phyloP scores from a whole-genome alignment of 2,888 invertebrate species.

The Cylloceria caligata region DNA sequence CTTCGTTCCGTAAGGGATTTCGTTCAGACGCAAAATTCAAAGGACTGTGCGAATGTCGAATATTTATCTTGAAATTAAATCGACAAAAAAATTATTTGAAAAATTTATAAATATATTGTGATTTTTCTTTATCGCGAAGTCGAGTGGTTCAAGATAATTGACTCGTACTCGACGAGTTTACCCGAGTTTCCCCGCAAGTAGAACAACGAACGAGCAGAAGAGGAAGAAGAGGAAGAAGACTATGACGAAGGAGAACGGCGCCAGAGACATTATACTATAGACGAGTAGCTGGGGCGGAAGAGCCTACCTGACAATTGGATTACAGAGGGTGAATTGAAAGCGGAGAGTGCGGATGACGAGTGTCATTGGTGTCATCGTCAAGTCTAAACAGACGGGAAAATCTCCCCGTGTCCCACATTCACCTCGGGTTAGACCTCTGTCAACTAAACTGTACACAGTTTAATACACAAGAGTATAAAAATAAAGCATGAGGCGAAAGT shows the following conservation, averaged over 20 bases:
- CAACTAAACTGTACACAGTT: neutral
- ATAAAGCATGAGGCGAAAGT: conserved; percentile 12
- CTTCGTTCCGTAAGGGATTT: neutral
- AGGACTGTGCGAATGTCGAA: conserved; percentile 5
- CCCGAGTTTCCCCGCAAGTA: conserved; percentile 51
- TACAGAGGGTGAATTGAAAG: conserved; percentile 43
- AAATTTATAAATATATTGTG: neutral
- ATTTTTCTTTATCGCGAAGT: neutral
- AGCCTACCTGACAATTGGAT: conserved; percentile 57
- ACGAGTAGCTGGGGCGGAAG: conserved; percentile 8
- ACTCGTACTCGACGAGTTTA: conserved; percentile 8
- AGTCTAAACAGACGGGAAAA: conserved; percentile 53
- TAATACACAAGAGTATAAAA: neutral
- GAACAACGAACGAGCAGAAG: conserved; percentile 32
- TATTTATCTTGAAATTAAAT: neutral
- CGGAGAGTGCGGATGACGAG: conserved; percentile 55
- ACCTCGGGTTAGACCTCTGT: conserved; percentile 11
- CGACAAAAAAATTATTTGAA: neutral
- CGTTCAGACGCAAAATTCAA: neutral
- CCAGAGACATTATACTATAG: conserved; percentile 31
- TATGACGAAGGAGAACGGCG: conserved; percentile 17
- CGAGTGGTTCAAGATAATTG: neutral
- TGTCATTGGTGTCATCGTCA: conserved; percentile 65
- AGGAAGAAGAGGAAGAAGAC: conserved; percentile 14
- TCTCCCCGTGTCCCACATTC: conserved; percentile 57